These are phyloP conservation scores for Lycaon pictus DNA, from an alignment of 2,113 vertebrate genomes.

Conservation along the genomic window DNA sequence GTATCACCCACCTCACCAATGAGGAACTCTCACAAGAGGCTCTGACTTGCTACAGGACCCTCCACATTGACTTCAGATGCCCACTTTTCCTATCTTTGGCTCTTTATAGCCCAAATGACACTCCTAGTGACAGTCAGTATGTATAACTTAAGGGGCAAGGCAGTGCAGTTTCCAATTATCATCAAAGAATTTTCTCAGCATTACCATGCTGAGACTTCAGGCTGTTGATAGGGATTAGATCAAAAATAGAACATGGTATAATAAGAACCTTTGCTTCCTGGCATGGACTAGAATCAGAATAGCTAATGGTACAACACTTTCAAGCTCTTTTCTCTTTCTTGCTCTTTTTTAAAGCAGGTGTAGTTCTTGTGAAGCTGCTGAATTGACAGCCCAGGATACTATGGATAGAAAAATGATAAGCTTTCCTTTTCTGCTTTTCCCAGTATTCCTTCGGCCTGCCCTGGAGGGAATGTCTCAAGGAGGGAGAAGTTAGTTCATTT, in stretches of 20 bases:
- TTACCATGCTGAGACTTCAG: constrained; percentile 75
- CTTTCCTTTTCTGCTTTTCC: constrained; percentile 52
- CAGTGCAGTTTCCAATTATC: constrained; percentile 66
- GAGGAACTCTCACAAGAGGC: background rate
- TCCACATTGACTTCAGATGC: constrained; percentile 15
- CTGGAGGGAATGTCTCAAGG: constrained; percentile 73
- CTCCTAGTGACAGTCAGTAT: constrained; percentile 68
- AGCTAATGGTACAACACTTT: constrained; percentile 79
- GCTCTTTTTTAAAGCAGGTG: constrained; percentile 62
- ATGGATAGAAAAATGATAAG: constrained; percentile 69
- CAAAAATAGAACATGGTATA: constrained; percentile 81
- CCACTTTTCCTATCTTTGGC: constrained; percentile 22
- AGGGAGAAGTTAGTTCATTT: constrained; percentile 68
- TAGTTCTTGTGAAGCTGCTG: constrained; percentile 75
- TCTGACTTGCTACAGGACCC: background rate
- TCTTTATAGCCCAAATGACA: constrained; percentile 67
- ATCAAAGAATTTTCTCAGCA: constrained; percentile 81
- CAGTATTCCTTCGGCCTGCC: constrained; percentile 65
- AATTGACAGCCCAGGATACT: constrained; percentile 77
- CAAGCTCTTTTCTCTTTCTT: constrained; percentile 33
- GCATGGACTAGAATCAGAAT: constrained; percentile 80
- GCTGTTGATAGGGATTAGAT: constrained; percentile 78
- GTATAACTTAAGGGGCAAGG: constrained; percentile 74
- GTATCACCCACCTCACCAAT: background rate
- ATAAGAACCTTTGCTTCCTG: constrained; percentile 81